Evolutionary conservation across 2,888 invertebrate species (phyloP).

Genomic region (Amblyteles armatorius): DNA sequence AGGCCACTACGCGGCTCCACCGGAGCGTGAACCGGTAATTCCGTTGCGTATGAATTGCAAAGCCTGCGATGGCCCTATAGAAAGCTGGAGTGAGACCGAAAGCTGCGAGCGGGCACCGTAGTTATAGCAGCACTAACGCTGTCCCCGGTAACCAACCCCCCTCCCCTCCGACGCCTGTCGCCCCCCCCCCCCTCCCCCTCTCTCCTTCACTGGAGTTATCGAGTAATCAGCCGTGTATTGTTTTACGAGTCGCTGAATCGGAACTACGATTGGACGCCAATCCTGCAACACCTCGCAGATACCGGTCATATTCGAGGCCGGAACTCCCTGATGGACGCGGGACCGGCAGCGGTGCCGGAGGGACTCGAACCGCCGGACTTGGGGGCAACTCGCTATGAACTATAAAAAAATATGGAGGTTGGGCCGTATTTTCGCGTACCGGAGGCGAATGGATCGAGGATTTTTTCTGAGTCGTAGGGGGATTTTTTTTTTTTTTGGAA

Average conservation of each 20-base stretch:
- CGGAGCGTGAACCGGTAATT: constrained; percentile 82
- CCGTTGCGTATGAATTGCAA: constrained; percentile 82
- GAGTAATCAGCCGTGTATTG: constrained; percentile 84
- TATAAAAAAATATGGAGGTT: neutral
- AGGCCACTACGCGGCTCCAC: constrained; percentile 70
- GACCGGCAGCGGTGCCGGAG: neutral
- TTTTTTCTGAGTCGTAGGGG: too few species aligned
- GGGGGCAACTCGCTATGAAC: neutral
- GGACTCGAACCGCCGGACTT: neutral
- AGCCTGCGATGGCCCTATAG: constrained; percentile 71
- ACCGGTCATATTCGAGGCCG: constrained; percentile 22
- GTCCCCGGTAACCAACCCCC: constrained; percentile 85
- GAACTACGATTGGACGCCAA: constrained; percentile 79
- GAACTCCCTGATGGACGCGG: constrained; percentile 15
- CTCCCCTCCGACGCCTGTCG: constrained; percentile 83
- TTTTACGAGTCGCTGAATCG: constrained; percentile 83
- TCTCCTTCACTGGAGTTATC: constrained; percentile 78
- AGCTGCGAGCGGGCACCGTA: constrained; percentile 13
- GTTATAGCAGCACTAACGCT: constrained; percentile 68
- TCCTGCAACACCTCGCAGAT: constrained; percentile 44
- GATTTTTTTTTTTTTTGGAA: too few species aligned
- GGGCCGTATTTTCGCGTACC: too few species aligned
- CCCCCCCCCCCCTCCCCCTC: too few species aligned
- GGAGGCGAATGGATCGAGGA: too few species aligned
- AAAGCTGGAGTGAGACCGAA: constrained; percentile 46